A percentile compares a stretch with the other conserved stretches of the same genome.
Evolutionary conservation across 2,888 invertebrate species (phyloP).

Genomic region (Xestia c-nigrum): DNA sequence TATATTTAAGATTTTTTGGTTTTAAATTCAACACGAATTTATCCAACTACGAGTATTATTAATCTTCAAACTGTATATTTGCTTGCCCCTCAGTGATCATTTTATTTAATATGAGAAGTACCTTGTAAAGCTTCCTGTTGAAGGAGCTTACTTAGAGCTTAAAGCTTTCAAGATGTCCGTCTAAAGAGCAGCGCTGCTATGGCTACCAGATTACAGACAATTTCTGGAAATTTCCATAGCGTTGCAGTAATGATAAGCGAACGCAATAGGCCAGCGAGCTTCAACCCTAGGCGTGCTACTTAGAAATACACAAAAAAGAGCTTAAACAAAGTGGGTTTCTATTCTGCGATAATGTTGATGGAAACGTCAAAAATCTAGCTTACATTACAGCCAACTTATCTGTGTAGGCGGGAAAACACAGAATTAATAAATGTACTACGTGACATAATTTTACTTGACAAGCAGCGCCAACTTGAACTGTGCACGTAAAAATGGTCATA

Average conservation of each 20-base stretch:
- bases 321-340: not conserved
- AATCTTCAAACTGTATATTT: not conserved
- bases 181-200: too few species aligned
- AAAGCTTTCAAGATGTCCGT: not conserved
- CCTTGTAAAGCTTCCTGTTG: not conserved
- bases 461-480: too few species aligned
- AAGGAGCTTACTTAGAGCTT: not conserved
- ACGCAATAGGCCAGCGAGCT: too few species aligned
- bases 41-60: not conserved
- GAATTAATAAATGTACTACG: too few species aligned
- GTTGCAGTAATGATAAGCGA: not conserved
- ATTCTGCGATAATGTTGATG: not conserved
- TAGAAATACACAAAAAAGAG: too few species aligned
- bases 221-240: not conserved
- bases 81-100: not conserved
- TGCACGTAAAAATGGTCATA: too few species aligned
- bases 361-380: not conserved
- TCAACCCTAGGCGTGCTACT: too few species aligned
- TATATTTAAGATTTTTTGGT: conserved; percentile 1
- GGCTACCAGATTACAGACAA: not conserved
- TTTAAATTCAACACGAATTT: conserved; percentile 9
- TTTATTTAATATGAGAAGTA: not conserved
- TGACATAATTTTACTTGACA: too few species aligned
- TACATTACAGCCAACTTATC: too few species aligned
- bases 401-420: too few species aligned